Conservation (phyloP, 2,113 vertebrate species). For the Gopherus flavomarginatus region DNA sequence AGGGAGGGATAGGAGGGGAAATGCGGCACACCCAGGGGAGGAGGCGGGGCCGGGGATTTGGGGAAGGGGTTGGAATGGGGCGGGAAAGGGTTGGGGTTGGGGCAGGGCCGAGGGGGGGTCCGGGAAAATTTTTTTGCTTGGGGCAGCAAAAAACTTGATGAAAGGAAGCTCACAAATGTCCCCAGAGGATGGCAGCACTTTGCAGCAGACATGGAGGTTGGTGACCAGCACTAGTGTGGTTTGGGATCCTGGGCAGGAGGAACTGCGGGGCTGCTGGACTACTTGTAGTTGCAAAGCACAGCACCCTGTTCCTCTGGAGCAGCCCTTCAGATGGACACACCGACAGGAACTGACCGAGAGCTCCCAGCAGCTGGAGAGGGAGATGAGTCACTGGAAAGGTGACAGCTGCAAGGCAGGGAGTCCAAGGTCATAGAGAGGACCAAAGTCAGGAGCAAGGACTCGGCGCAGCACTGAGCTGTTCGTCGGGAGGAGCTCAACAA, state of each 20-base stretch:
- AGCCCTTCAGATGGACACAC: background rate
- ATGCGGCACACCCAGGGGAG: too few relatives aligned
- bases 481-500: too few relatives aligned
- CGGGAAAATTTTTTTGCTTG: too few relatives aligned
- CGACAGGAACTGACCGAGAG: background rate
- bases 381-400: background rate
- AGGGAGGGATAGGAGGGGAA: too few relatives aligned
- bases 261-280: background rate
- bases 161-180: background rate
- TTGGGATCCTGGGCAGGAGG: background rate
- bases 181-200: background rate
- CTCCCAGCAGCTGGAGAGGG: background rate
- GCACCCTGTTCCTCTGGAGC: background rate
- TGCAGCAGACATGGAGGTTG: background rate
- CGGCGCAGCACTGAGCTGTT: background rate
- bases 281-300: background rate
- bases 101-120: too few relatives aligned
- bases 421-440: background rate
- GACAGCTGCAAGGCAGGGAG: background rate
- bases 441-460: background rate
- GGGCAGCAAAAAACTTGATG: too few relatives aligned
- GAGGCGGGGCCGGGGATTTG: too few relatives aligned
- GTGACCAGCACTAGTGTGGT: background rate
- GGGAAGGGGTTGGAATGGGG: too few relatives aligned
- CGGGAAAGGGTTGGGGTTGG: too few relatives aligned